Conservation (phyloP, 2,797 vertebrate genomes). For the Molothrus ater region DNA sequence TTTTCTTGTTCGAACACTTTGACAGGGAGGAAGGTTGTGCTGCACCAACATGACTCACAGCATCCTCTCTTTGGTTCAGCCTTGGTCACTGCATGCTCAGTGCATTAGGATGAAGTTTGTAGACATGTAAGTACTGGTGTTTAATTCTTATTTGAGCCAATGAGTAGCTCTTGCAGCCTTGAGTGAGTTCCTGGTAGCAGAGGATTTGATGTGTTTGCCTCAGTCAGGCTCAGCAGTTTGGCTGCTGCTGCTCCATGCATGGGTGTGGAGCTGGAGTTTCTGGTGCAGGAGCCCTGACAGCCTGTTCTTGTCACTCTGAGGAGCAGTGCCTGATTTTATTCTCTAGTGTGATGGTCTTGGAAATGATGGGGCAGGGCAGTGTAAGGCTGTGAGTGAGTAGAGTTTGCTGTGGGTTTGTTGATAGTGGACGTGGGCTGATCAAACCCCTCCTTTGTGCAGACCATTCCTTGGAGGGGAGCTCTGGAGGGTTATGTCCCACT, state of each 20-base stretch:
- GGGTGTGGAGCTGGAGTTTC: not conserved
- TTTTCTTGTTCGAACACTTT: accelerated
- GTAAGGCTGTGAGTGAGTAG: not conserved
- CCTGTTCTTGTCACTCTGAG: accelerated
- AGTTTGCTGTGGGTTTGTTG: not conserved
- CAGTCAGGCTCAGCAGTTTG: not conserved
- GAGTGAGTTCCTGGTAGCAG: not conserved
- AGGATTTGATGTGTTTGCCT: accelerated
- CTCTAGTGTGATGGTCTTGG: not conserved
- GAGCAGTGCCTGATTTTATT: not conserved
- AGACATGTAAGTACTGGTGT: not conserved
- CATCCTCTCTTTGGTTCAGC: not conserved
- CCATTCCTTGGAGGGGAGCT: not conserved
- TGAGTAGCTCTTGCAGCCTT: not conserved
- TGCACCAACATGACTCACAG: accelerated
- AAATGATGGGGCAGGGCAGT: not conserved
- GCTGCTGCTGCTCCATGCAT: accelerated
- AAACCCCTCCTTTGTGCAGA: not conserved
- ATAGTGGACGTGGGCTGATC: not conserved
- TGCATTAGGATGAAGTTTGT: not conserved
- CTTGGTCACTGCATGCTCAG: accelerated
- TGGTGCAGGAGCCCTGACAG: not conserved
- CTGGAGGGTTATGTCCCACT: not conserved
- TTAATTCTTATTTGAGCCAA: not conserved
- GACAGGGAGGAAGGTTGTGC: not conserved